These are phyloP conservation scores for Acanthurus tractus DNA, from an alignment of 2,797 vertebrate genomes.

Conservation along the genomic window DNA sequence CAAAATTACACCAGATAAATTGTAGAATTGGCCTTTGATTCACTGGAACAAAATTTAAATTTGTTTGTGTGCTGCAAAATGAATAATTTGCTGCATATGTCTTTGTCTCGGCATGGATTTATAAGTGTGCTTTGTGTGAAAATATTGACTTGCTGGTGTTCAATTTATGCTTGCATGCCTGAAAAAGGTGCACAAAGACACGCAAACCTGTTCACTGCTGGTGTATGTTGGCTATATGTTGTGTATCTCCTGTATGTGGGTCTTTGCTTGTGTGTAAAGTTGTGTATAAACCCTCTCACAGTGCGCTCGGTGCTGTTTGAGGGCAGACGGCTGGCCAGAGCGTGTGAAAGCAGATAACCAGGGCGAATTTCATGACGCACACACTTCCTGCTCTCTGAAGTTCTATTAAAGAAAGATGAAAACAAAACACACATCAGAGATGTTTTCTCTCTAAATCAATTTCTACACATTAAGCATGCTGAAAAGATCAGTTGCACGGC, in stretches of 20 bases:
- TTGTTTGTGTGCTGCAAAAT: slow-evolving; percentile 14
- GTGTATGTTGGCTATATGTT: slow-evolving; percentile 15
- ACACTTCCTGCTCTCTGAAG: slow-evolving; percentile 84
- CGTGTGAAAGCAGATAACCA: slow-evolving; percentile 85
- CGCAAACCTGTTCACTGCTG: neutral
- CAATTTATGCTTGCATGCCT: slow-evolving; percentile 16
- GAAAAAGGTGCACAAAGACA: slow-evolving; percentile 1
- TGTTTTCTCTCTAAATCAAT: slow-evolving; percentile 83
- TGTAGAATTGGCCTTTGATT: slow-evolving; percentile 4
- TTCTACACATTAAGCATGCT: slow-evolving; percentile 69
- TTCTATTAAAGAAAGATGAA: slow-evolving; percentile 80
- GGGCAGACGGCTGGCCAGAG: slow-evolving; percentile 73
- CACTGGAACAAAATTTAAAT: slow-evolving; percentile 1
- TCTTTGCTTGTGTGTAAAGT: neutral
- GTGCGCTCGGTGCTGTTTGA: slow-evolving; percentile 56
- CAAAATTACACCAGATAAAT: neutral
- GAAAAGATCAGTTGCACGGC: slow-evolving; percentile 55
- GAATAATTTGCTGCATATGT: neutral
- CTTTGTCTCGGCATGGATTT: slow-evolving; percentile 18
- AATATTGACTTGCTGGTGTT: slow-evolving; percentile 38
- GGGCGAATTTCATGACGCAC: slow-evolving; percentile 81
- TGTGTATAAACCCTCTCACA: slow-evolving; percentile 36
- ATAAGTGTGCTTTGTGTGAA: slow-evolving; percentile 35
- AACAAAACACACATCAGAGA: slow-evolving; percentile 81
- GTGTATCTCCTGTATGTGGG: slow-evolving; percentile 11